phyloP scores from a whole-genome alignment of 2,888 invertebrate species.

The Dioctria rufipes region DNA sequence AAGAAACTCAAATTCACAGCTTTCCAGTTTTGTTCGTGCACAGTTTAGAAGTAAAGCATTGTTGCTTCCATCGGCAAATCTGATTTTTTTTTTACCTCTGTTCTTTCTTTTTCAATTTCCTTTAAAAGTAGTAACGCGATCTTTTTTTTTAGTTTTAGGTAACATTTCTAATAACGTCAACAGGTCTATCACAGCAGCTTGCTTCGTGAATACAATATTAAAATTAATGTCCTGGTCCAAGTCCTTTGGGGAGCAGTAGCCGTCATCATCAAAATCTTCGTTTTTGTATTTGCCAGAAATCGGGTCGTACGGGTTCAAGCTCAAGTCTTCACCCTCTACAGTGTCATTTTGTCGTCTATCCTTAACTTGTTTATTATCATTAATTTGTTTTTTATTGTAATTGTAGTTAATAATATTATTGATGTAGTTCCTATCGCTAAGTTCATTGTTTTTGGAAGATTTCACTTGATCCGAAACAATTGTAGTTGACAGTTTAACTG shows the following conservation, averaged over 20 bases:
- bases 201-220: conserved; percentile 60
- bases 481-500: conserved; percentile 16
- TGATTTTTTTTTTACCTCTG: not conserved
- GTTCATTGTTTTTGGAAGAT: conserved; percentile 59
- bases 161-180: conserved; percentile 55
- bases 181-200: conserved; percentile 62
- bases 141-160: conserved; percentile 41
- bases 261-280: not conserved
- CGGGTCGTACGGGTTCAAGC: not conserved
- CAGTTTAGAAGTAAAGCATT: not conserved
- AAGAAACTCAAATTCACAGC: conserved; percentile 52
- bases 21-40: not conserved
- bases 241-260: conserved; percentile 5
- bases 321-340: not conserved
- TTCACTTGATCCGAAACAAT: conserved; percentile 49
- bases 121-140: conserved; percentile 52
- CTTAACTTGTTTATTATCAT: conserved; percentile 38
- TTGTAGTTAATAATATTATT: conserved; percentile 55
- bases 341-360: conserved; percentile 27
- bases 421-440: conserved; percentile 53
- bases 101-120: conserved; percentile 14
- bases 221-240: conserved; percentile 48
- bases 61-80: not conserved
- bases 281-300: not conserved
- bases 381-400: conserved; percentile 52